Base-by-base conservation (phyloP, 2,113 vertebrate species). In the Gorilla gorilla region DNA sequence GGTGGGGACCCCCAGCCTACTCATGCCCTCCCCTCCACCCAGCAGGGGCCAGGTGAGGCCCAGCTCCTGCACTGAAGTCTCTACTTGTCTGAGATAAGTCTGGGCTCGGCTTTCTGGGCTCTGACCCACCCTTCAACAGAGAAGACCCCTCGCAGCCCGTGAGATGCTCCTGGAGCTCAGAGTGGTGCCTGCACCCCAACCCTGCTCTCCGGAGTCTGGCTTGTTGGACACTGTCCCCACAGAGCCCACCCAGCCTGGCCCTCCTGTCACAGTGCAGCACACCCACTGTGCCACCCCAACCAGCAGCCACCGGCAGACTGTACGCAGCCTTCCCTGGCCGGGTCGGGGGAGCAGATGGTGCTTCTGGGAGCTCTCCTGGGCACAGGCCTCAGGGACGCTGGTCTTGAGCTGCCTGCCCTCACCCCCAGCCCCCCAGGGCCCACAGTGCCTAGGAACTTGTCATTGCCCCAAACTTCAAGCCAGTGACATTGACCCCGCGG, bases 1-100 rank as follows among this genome's bases (percentile, higher is more conserved):
- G 7, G 22, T 0, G 0, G 25, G n/a, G 27, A 22, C 76, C 40
- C 40, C 45, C 45, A 8, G 18, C 17, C 73, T 2, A 8, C 27
- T 30, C 23, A 27, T 2, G 20, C 13, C 30, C 35, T 22, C 23
- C 23, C 72, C 11, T 40, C 30, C 40, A 17, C 61, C 73, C 8
- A 25, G 23, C 27, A 2, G 57, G 32, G 66, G 8, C 50, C 40
- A 12, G 4, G 32, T 3, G 20, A 55, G 57, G 43, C 35, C 18
- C 89, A 68, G 38, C 10, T 8, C 30, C 0, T 9, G 20, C 23
- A 22, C 38, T 18, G n/a, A 3, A 8, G 35, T 45, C 57, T 72
- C 61, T 30, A 38, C 30, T 16, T 57, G 38, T 30, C 59, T 30
- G 61, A 73, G 25, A 30, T 10, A 52, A 55, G 55, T 45, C 23